Base-by-base conservation (phyloP, 2,113 vertebrate species). In the Otis tarda region DNA sequence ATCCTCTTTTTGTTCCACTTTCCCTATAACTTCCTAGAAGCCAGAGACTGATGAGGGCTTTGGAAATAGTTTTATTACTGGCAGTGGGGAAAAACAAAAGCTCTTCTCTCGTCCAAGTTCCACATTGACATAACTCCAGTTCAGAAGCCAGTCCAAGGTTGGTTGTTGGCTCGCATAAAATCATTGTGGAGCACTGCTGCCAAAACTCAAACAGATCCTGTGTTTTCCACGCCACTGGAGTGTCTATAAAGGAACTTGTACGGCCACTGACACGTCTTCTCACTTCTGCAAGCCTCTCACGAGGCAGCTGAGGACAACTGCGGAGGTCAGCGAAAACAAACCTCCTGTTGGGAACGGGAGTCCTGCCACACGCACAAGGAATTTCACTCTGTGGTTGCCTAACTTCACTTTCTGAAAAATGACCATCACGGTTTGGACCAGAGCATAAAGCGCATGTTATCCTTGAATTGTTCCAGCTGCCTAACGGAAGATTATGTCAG, bases 381-480 rank as follows among this genome's bases (percentile, higher is more conserved):
- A 53, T 41, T 33, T 23, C 61, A 28, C 15, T 19, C 56, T 10
- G 7, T 0, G 6, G 14, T 56, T 13, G 10, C 33, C 49, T 53
- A 39, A 27, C 11, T 43, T 35, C 31, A 16, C 50, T 52, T 28
- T 20, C 64, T 60, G 37, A 35, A 49, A 31, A 76, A 31, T 1
- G 0, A 13, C 1, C 41, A 43, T 76, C 8, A 6, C 6, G 4
- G 23, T 49, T 24, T 21, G 39, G 30, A 55, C 16, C 35, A 67
- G 49, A 82, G 65, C 6, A 6, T 1, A 24, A 75, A 76, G 5
- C 2, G 4, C 16, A 17, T 0, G 1, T 56, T 25, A 23, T 4
- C 56, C 35, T 30, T 37, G 49, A 47, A 10, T 2, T 24, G 64
- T 5, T n/a, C 28, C 27, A n/a, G 55, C 27, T 5, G 37, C 18